Base-by-base conservation (phyloP, 1,140 invertebrate species). In the Papilio polyxenes region DNA sequence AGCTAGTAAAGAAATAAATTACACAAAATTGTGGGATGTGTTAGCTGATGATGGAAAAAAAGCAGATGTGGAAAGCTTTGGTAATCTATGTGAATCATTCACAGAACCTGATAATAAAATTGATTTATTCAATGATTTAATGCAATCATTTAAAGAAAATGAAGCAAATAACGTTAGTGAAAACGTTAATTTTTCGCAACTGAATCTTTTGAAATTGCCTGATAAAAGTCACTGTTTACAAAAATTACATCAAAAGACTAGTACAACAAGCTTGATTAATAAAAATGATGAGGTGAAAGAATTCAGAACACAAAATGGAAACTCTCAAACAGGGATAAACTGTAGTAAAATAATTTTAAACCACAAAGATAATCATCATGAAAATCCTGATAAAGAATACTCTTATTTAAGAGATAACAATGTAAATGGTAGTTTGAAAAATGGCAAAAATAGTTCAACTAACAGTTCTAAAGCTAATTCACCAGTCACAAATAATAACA, bases 1-100 rank as follows among this genome's bases (percentile, higher is more conserved):
- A 88, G 96, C 96, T 40, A 96, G 97, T 44, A 96, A 98, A 95
- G 97, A 98, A 80, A n/a, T 17, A 51, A 80, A 82, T 72, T 62
- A 62, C 82, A 31, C 81, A 75, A 80, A 87, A 72, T 75, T 92
- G 44, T 92, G 90, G 88, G 62, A 90, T 79, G 77, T 82, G 72
- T 82, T 89, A 75, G 86, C 84, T 79, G 74, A 81, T 82, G 72
- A 85, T 49, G 80, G 72, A 20, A 65, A 81, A 20, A 78, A 65
- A 44, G 53, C 40, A 74, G 79, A 83, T 10, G 51, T 90, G 44
- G 86, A 90, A 84, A 87, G 72, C 23, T 92, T 92, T 89, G 84
- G 88, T 49, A 82, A 85, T 72, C 75, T 91, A 23, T 84, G 80
- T 74, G 75, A 84, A 69, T 91, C 89, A 72, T 89, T 86, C 83